These are phyloP conservation scores for Platalea minor DNA, from an alignment of 2,797 vertebrate species.

Conservation along the genomic window DNA sequence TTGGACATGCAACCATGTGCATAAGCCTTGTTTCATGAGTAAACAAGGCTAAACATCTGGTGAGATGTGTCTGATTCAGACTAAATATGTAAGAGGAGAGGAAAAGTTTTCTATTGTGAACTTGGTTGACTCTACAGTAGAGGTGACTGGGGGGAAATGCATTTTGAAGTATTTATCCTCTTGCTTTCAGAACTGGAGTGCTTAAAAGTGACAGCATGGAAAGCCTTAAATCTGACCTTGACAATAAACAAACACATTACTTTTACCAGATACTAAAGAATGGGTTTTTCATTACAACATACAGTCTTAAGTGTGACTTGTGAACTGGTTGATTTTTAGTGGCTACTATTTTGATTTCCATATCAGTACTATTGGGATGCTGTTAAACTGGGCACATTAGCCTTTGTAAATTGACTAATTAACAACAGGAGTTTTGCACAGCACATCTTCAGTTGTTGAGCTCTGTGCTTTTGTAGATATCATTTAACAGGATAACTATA, in stretches of 20 bases:
- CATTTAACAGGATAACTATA: not conserved
- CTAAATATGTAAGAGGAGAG: not conserved
- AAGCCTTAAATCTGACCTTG: not conserved
- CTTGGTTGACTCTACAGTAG: not conserved
- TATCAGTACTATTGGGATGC: not conserved
- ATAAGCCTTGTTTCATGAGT: not conserved
- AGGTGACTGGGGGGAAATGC: not conserved
- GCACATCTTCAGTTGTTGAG: not conserved
- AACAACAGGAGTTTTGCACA: not conserved
- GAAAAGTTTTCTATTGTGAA: not conserved
- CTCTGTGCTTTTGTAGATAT: not conserved
- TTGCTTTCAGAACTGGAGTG: not conserved
- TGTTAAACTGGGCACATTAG: not conserved
- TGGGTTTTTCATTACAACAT: not conserved
- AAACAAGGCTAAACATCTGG: not conserved
- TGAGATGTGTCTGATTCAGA: not conserved
- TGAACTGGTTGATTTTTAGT: not conserved
- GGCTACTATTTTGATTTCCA: not conserved
- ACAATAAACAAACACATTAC: not conserved
- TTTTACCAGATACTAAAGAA: not conserved
- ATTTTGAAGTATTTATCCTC: not conserved
- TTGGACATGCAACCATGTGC: not conserved
- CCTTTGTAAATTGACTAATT: not conserved
- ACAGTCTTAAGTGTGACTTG: not conserved
- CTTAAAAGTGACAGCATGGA: not conserved